Percentiles rank a stretch among this genome's conserved stretches.
Evolutionary conservation across 2,113 vertebrate species (phyloP).

Genomic region (Nesogale talazaci): DNA sequence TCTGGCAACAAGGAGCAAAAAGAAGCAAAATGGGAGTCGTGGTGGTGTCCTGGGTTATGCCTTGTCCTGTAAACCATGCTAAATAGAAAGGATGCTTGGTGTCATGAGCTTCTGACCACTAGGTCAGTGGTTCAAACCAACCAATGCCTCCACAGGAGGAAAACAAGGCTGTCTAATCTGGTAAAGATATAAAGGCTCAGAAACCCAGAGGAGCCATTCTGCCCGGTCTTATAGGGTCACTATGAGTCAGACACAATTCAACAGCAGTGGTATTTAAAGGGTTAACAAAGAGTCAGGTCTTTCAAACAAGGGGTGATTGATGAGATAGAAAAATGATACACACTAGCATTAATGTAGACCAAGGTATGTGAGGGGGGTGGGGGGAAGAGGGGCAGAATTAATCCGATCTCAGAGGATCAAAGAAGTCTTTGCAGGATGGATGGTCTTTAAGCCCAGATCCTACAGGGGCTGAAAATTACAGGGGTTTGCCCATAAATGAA

Average conservation of each 20-base stretch:
- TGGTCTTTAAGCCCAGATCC: not conserved
- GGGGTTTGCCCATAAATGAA: not conserved
- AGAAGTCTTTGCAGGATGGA: not conserved
- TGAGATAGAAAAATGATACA: not conserved
- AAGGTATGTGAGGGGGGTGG: not conserved
- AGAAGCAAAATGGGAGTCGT: conserved; percentile 30
- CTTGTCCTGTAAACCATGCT: too few species aligned
- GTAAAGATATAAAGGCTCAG: too few species aligned
- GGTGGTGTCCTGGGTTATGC: too few species aligned
- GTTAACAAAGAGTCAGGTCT: not conserved
- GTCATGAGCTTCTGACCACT: too few species aligned
- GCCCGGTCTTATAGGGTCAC: too few species aligned
- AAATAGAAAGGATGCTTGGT: too few species aligned
- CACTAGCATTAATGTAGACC: not conserved
- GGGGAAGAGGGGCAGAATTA: not conserved
- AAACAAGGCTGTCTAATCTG: too few species aligned
- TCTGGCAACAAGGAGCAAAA: conserved; percentile 35
- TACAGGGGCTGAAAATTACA: not conserved
- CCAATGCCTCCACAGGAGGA: too few species aligned
- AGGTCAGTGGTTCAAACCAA: too few species aligned
- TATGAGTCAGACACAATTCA: too few species aligned
- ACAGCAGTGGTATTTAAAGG: not conserved
- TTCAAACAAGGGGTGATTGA: not conserved
- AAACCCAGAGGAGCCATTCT: too few species aligned
- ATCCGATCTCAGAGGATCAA: not conserved